Percentiles rank a stretch among this genome's conserved stretches.
phyloP scores from a whole-genome alignment of 2,113 vertebrate species.

The Thamnophis sirtalis region DNA sequence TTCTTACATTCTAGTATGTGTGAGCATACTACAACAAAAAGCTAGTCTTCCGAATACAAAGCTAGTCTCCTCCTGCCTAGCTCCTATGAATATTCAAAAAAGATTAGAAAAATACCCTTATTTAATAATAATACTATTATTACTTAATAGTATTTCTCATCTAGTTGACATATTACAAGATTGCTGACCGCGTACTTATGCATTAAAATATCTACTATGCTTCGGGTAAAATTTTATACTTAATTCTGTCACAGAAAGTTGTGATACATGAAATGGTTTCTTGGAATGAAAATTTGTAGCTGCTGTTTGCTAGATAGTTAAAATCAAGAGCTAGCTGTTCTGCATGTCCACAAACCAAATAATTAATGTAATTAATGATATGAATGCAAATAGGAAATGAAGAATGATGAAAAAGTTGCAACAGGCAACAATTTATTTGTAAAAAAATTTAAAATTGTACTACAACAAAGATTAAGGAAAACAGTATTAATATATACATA shows the following conservation, averaged over 20 bases:
- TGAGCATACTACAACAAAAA: neutral
- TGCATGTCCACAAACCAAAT: neutral
- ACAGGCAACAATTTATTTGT: slow-evolving; percentile 76
- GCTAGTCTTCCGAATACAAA: neutral
- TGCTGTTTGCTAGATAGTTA: neutral
- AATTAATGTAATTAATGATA: neutral
- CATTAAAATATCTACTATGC: neutral
- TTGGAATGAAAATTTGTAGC: neutral
- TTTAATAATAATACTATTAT: neutral
- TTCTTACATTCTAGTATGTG: neutral
- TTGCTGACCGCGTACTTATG: no score
- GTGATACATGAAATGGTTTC: neutral
- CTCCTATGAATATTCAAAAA: neutral
- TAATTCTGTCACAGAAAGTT: neutral
- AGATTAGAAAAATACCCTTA: neutral
- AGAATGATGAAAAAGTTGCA: slow-evolving; percentile 47
- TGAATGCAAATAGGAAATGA: slow-evolving; percentile 33
- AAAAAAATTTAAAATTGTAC: slow-evolving; percentile 65
- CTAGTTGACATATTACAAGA: neutral
- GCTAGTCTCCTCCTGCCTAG: neutral
- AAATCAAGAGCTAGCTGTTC: neutral
- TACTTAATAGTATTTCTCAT: neutral
- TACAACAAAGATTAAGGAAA: slow-evolving; percentile 72
- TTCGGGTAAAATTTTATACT: neutral
- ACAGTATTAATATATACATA: slow-evolving; percentile 72